Conservation (phyloP, 2,113 vertebrate genomes). For the Calyptommatus sinebrachiatus region DNA sequence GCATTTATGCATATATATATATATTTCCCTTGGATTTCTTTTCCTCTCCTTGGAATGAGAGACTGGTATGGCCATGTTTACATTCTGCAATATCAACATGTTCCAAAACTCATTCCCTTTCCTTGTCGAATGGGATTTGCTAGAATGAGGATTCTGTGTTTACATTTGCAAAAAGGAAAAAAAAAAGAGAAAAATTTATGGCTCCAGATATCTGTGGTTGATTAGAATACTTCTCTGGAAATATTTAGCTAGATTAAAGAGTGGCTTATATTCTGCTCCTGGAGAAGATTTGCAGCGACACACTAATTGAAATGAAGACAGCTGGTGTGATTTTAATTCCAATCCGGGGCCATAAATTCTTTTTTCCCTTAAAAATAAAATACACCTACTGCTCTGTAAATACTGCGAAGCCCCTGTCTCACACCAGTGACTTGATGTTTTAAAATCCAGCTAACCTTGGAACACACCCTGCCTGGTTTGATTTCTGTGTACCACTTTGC, state of each 20-base stretch:
- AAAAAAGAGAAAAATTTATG: constrained; percentile 8
- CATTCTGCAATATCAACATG: not conserved
- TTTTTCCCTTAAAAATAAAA: constrained; percentile 51
- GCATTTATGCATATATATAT: constrained; percentile 33
- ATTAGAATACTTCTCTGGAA: constrained; percentile 47
- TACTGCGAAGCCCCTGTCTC: constrained; percentile 50
- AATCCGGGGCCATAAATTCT: constrained; percentile 57
- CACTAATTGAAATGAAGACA: constrained; percentile 58
- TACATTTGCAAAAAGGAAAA: constrained; percentile 60
- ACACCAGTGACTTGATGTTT: constrained; percentile 48
- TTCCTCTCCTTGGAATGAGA: constrained; percentile 7
- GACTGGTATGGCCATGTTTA: constrained; percentile 11
- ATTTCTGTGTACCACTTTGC: not conserved
- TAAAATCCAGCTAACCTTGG: constrained; percentile 51
- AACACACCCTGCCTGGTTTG: constrained; percentile 41
- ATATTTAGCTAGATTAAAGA: constrained; percentile 44
- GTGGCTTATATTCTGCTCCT: constrained; percentile 20
- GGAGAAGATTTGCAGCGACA: constrained; percentile 39
- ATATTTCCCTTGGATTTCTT: constrained; percentile 22
- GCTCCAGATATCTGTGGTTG: constrained; percentile 25
- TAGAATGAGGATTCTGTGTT: constrained; percentile 68
- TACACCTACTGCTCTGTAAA: constrained; percentile 65
- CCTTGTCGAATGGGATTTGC: constrained; percentile 32
- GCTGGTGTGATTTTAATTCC: constrained; percentile 60
- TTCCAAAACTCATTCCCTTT: constrained; percentile 1